Evolutionary conservation across 2,113 vertebrate genomes (phyloP), one percentile per base, ranked within the genome.

Genomic region (Pelvicachromis taeniatus): DNA sequence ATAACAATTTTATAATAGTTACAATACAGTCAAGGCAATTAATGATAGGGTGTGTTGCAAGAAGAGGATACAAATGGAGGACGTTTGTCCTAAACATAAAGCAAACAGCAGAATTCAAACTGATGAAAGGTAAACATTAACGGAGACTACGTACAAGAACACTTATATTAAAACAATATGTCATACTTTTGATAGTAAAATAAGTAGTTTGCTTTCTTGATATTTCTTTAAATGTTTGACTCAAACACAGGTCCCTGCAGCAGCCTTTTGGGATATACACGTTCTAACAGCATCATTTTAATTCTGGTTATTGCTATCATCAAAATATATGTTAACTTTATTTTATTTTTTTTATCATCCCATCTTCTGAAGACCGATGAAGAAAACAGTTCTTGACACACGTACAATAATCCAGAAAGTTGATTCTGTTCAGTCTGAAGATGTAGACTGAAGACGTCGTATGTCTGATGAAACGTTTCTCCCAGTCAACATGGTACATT

Each of bases 201-300:
- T 17, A 17, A 11, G 1, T 4, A 2, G 19, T 21, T 68, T 26
- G 38, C 3, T 4, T 70, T 10, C 13, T 17, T 45, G 9, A 45
- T 45, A 70, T 45, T 45, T 45, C 13, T 70, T 40, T 45, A 70
- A 4, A 45, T 70, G 13, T 40, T 70, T 26, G 0, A 40, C 35
- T 40, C n/a, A 65, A 40, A 40, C 12, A 38, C 7, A 2, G 19
- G 61, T 40, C 0, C 35, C 61, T 65, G n/a, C 35, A 0, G 14
- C 16, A 12, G 12, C n/a, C 35, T 23, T 68, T 23, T 42, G n/a
- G 12, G 31, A 38, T 9, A 16, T 13, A 12, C 14, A 19, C 19
- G 0, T 0, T 68, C 63, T 6, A 68, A 8, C 35, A 42, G 38
- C 35, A 23, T 68, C 63, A 4, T 42, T 42, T 68, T 70, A 70